These are phyloP conservation scores for Tenthredo distinguenda DNA, from an alignment of 2,888 invertebrate genomes.

Conservation along the genomic window DNA sequence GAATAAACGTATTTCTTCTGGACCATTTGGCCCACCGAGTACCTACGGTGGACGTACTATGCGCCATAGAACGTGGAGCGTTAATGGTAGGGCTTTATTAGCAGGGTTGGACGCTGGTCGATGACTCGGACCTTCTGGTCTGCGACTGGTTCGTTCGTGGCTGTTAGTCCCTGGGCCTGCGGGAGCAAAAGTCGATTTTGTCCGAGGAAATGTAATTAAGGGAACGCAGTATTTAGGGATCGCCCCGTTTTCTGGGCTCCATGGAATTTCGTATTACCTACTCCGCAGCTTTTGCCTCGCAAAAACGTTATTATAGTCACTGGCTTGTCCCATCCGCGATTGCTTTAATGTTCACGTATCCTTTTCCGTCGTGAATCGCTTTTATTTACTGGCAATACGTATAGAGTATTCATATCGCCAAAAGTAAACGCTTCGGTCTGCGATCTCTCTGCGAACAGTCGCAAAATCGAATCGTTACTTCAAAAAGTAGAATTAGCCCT, in stretches of 20 bases:
- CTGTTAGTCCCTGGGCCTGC: neutral
- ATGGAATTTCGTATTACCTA: conserved; percentile 56
- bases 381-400: neutral
- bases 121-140: conserved; percentile 65
- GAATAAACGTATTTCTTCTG: conserved; percentile 61
- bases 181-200: conserved; percentile 60
- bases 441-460: neutral
- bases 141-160: conserved; percentile 43
- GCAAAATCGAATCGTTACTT: neutral
- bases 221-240: conserved; percentile 59
- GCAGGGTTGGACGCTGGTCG: conserved; percentile 56
- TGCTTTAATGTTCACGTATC: conserved; percentile 19
- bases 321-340: conserved; percentile 30
- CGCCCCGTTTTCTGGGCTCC: conserved; percentile 55
- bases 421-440: neutral
- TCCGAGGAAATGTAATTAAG: conserved; percentile 65
- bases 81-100: conserved; percentile 64
- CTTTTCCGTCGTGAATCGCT: neutral
- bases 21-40: conserved; percentile 59
- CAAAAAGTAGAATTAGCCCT: neutral
- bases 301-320: conserved; percentile 48
- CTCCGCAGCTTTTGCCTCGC: conserved; percentile 27
- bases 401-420: neutral
- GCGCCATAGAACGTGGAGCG: conserved; percentile 54
- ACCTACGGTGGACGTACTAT: conserved; percentile 15